Evolutionary conservation across 2,888 invertebrate species (phyloP), one percentile per base, ranked within the genome.

Genomic region (Drosophila acutilabella): DNA sequence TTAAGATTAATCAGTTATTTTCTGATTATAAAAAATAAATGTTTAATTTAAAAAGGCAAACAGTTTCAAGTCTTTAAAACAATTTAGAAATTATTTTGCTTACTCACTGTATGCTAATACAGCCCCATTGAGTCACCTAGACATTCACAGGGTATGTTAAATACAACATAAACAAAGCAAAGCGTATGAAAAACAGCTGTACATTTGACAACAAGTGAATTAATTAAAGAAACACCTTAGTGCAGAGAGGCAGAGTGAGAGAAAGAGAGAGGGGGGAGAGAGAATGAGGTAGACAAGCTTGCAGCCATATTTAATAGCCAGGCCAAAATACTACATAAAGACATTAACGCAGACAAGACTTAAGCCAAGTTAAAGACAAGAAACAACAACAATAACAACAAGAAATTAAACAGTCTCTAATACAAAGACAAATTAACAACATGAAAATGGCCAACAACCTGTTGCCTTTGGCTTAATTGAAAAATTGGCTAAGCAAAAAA

Each of bases 381-480:
- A 45, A 48, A 52, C 26, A 45, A 42, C 38, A 57, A 57, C 51
- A 66, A 64, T n/a, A n/a, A n/a, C n/a, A n/a, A n/a, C n/a, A n/a
- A n/a, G n/a, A 42, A 56, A 59, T 23, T 48, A 64, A 48, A 60
- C 58, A 51, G 45, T 47, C 41, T 40, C 26, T 42, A 54, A 71
- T 56, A 76, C 71, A 62, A 68, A 81, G 82, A 81, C 85, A 88
- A 82, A 81, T 81, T 81, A 73, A 64, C 83, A 62, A 82, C 81
- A 82, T 80, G 77, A 86, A 81, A 85, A 71, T 79, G 79, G 79
- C 75, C 65, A 70, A 68, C 88, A 84, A 84, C 78, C 81, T 72
- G 68, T 88, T 76, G 80, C 73, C 51, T 61, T 50, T 44, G 66
- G 62, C 68, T 74, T 83, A 83, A 85, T 88, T 82, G 82, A 88